A percentile compares a stretch with the other conserved stretches of the same genome.
Conservation (phyloP, 1,140 invertebrate species). For the Drosophila kohkoa region DNA sequence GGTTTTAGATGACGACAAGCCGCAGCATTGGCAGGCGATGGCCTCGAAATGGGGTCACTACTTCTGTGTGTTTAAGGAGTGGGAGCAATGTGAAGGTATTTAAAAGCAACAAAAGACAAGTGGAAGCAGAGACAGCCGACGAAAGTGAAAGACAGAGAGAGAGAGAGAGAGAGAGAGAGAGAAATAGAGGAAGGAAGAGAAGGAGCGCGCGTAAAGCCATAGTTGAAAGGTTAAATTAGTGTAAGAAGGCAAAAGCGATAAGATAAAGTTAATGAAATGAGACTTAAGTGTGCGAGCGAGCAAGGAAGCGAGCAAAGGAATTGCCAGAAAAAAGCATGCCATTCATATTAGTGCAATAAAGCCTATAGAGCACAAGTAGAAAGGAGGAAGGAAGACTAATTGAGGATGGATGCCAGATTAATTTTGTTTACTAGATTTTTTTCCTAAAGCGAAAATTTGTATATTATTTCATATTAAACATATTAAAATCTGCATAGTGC, state of each 20-base stretch:
- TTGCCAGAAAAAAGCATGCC: background rate
- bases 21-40: constrained; percentile 15
- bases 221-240: constrained; percentile 21
- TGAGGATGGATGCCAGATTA: too few species aligned
- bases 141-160: background rate
- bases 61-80: background rate
- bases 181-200: background rate
- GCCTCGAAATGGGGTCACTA: constrained; percentile 25
- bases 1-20: constrained; percentile 17
- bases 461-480: too few species aligned
- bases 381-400: background rate
- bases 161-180: background rate
- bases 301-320: background rate
- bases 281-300: constrained; percentile 2
- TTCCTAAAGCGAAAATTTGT: too few species aligned
- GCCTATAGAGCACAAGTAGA: background rate
- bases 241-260: constrained; percentile 14
- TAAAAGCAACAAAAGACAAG: constrained; percentile 2
- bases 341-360: too few species aligned
- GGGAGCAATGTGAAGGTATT: constrained; percentile 21
- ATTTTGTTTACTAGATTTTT: too few species aligned
- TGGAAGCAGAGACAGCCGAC: too few species aligned
- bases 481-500: too few species aligned
- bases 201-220: constrained; percentile 2
- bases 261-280: constrained; percentile 21